A percentile compares a stretch with the other conserved stretches of the same genome.
Conservation (phyloP, 2,113 vertebrate genomes). For the Hylia prasina region DNA sequence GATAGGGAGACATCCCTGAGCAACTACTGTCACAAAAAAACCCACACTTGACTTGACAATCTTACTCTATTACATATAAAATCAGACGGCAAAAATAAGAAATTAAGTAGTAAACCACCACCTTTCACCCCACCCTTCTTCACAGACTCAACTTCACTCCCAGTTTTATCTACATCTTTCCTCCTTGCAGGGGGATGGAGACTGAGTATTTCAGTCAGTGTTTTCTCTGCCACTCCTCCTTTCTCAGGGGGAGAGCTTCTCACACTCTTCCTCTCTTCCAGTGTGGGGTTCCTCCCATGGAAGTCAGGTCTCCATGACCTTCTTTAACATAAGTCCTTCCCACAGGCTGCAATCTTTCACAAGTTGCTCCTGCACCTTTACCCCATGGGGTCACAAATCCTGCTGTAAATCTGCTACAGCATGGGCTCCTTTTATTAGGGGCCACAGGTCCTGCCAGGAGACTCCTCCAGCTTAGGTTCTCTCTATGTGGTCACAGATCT, state of each 20-base stretch:
- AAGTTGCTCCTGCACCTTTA: accelerated
- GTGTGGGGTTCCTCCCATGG: accelerated
- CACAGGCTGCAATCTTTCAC: background rate
- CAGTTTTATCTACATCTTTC: background rate
- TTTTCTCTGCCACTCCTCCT: background rate
- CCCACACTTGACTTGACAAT: background rate
- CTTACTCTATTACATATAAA: background rate
- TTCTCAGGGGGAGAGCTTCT: background rate
- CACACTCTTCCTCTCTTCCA: background rate
- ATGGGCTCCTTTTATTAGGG: accelerated
- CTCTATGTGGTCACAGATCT: background rate
- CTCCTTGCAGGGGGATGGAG: accelerated
- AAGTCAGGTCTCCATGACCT: background rate
- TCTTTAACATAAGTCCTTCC: background rate
- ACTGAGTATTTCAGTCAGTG: background rate
- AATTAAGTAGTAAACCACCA: background rate
- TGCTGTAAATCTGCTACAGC: background rate
- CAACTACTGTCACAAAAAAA: background rate
- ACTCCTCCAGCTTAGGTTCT: background rate
- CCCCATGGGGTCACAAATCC: accelerated
- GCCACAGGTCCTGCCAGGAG: background rate
- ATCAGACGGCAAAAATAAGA: background rate
- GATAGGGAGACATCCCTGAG: background rate
- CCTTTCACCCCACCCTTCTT: background rate
- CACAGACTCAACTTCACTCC: background rate